Base-by-base conservation (phyloP, 2,888 invertebrate genomes). In the Eumacrocentrus americanus region DNA sequence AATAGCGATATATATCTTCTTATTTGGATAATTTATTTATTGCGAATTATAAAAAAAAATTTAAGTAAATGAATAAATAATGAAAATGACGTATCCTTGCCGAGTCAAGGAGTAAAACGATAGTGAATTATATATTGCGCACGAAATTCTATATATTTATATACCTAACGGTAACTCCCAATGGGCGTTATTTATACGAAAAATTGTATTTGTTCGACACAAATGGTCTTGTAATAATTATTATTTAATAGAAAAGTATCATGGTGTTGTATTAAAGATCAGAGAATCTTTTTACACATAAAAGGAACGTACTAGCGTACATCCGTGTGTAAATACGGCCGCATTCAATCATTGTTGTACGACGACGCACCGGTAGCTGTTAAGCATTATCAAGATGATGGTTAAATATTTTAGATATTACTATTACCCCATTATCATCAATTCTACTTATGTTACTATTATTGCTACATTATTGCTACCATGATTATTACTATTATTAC, bases 351-450 rank as follows among this genome's bases (percentile, higher is more conserved):
- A 51, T 44, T 54, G 55, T 63, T 62, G 61, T 60, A 62, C 62
- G 56, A 59, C 25, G 70, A 70, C 70, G 69, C 71, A 69, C 68
- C 71, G 67, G 67, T 76, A 74, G 73, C 70, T 69, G 69, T 71
- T 42, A 16, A 75, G 68, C 65, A 68, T 70, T 75, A 71, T 75
- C 75, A 68, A 74, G 70, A 75, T 70, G 73, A 75, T 71, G 72
- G 72, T 77, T 75, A 70, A 69, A 73, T 78, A 78, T 76, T 77
- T 78, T 78, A 76, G 72, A 74, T 75, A 75, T 74, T 74, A 72
- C 69, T 72, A 70, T 70, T 67, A 70, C 67, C 57, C 67, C 69
- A 70, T 70, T 73, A 72, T 66, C 57, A 65, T 65, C 58, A 60
- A 44, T 62, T 64, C 54, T 57, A 57, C 35, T 64, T 65, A 22